These are phyloP conservation scores for Mungos mungo DNA, from an alignment of 2,113 vertebrate species.

Conservation along the genomic window DNA sequence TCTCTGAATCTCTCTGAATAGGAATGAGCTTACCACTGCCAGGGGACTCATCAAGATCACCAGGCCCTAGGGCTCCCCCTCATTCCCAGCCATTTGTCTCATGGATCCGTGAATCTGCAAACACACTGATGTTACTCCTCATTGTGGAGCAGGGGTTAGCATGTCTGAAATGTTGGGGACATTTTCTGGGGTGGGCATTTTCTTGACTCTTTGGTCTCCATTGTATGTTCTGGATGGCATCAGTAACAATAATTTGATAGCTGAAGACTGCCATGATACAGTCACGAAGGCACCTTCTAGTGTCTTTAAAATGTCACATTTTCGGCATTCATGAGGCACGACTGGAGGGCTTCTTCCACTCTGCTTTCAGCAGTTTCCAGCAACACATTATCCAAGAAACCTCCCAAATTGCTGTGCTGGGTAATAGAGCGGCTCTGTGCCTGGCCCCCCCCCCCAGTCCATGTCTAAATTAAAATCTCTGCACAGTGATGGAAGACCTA, in stretches of 20 bases:
- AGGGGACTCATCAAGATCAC: neutral
- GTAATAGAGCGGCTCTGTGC: neutral
- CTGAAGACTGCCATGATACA: neutral
- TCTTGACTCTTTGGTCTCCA: neutral
- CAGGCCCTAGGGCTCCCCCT: neutral
- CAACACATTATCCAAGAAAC: neutral
- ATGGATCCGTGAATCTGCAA: neutral
- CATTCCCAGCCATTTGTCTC: neutral
- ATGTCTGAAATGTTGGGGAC: neutral
- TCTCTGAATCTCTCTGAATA: neutral
- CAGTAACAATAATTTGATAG: neutral
- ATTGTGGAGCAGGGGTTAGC: neutral
- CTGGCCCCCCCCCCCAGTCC: neutral
- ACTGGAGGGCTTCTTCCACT: neutral
- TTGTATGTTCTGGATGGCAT: neutral
- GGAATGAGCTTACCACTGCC: neutral
- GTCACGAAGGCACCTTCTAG: neutral
- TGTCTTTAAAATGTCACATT: neutral
- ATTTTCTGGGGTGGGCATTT: neutral
- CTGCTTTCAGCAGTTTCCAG: neutral
- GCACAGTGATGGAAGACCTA: neutral
- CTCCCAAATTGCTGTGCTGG: neutral
- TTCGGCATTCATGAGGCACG: neutral
- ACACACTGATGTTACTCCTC: neutral
- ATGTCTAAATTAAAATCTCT: constrained; percentile 25